phyloP scores from a whole-genome alignment of 2,888 invertebrate species.

The Dolichomitus sp. region DNA sequence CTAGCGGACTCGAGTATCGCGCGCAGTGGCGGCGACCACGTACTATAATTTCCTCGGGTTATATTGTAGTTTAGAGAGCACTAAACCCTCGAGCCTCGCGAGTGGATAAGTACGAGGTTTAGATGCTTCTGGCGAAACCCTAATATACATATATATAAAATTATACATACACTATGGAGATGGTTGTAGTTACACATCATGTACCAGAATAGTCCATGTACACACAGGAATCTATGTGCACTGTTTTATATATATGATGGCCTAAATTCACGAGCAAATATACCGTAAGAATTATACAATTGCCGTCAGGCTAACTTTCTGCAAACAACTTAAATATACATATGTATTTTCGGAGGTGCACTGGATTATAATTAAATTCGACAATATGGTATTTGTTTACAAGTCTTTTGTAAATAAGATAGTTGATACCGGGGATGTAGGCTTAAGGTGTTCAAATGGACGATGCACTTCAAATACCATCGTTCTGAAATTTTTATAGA shows the following conservation, averaged over 20 bases:
- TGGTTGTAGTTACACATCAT: conserved; percentile 9
- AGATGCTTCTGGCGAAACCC: conserved; percentile 31
- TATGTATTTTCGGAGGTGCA: background rate
- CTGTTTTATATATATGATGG: background rate
- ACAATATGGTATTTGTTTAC: background rate
- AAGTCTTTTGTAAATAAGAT: background rate
- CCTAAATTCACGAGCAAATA: background rate
- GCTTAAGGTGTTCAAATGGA: no score
- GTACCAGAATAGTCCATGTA: background rate
- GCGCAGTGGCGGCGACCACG: conserved; percentile 55
- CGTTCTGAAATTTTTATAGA: no score
- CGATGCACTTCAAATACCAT: no score
- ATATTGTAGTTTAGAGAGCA: conserved; percentile 74
- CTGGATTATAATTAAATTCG: background rate
- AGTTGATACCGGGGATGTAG: no score
- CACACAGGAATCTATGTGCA: background rate
- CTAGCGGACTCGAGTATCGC: conserved; percentile 62
- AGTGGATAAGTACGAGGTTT: conserved; percentile 60
- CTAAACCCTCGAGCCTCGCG: conserved; percentile 68
- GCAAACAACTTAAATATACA: background rate
- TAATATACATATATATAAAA: conserved; percentile 6
- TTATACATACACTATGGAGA: background rate
- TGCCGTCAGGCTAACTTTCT: background rate
- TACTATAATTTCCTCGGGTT: conserved; percentile 76
- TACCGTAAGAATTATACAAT: background rate